These are phyloP conservation scores for Drosophila mayri DNA, from an alignment of 1,140 invertebrate genomes.

Conservation along the genomic window DNA sequence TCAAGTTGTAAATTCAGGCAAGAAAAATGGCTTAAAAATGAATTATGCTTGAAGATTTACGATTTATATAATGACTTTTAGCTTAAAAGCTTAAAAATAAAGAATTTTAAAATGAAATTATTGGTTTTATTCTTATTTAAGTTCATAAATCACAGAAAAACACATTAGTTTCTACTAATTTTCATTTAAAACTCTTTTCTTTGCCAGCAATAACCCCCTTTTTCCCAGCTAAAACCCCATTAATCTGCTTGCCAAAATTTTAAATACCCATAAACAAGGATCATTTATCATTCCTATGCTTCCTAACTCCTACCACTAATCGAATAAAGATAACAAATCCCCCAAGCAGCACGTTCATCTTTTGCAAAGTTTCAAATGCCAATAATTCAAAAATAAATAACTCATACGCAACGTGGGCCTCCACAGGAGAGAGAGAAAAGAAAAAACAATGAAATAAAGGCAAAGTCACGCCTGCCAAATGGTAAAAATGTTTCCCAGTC, in stretches of 20 bases:
- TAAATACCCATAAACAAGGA: constrained; percentile 37
- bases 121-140: neutral
- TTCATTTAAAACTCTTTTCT: neutral
- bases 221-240: constrained; percentile 2
- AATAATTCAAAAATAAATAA: constrained; percentile 82
- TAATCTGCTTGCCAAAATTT: constrained; percentile 38
- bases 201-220: neutral
- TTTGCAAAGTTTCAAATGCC: constrained; percentile 57
- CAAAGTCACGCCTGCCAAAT: constrained; percentile 74
- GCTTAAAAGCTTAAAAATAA: no score
- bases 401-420: constrained; percentile 68
- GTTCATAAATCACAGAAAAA: neutral
- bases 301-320: constrained; percentile 13
- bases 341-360: constrained; percentile 37
- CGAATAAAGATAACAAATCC: constrained; percentile 40
- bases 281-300: constrained; percentile 29
- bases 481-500: constrained; percentile 40
- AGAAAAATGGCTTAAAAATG: neutral
- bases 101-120: neutral
- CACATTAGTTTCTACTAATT: neutral
- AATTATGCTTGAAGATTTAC: neutral
- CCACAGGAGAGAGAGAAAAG: neutral
- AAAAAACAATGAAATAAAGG: constrained; percentile 55
- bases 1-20: neutral
- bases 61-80: neutral